These are phyloP conservation scores for Caranx ignobilis DNA, from an alignment of 2,113 vertebrate species.

Conservation along the genomic window DNA sequence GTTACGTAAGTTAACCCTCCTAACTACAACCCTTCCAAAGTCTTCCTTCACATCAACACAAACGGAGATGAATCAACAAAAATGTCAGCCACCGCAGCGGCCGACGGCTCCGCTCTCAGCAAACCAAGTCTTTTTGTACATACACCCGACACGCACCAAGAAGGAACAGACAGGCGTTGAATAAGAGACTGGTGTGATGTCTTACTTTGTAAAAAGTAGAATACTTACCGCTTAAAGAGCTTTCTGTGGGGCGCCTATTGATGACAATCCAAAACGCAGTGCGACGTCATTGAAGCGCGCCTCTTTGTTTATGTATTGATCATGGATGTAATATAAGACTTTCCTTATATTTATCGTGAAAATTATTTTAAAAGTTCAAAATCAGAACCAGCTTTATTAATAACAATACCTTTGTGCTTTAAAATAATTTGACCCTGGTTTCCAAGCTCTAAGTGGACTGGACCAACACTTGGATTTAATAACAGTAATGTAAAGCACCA, in stretches of 20 bases:
- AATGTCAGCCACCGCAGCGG: neutral
- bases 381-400: too few species aligned
- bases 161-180: accelerated
- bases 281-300: neutral
- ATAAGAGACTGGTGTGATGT: accelerated
- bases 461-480: too few species aligned
- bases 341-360: neutral
- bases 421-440: too few species aligned
- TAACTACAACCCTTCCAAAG: too few species aligned
- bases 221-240: conserved; percentile 19
- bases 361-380: neutral
- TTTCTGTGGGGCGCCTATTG: neutral
- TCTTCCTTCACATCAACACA: neutral
- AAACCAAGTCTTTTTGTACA: neutral
- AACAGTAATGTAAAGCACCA: neutral
- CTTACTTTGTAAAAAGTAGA: neutral
- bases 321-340: neutral
- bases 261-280: neutral
- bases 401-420: too few species aligned
- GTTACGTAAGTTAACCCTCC: neutral
- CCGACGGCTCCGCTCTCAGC: accelerated
- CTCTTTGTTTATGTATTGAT: neutral
- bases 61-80: conserved; percentile 29
- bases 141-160: accelerated
- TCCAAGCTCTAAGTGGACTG: too few species aligned